These are phyloP conservation scores for Alosa sapidissima DNA, from an alignment of 2,797 vertebrate genomes.

Conservation along the genomic window DNA sequence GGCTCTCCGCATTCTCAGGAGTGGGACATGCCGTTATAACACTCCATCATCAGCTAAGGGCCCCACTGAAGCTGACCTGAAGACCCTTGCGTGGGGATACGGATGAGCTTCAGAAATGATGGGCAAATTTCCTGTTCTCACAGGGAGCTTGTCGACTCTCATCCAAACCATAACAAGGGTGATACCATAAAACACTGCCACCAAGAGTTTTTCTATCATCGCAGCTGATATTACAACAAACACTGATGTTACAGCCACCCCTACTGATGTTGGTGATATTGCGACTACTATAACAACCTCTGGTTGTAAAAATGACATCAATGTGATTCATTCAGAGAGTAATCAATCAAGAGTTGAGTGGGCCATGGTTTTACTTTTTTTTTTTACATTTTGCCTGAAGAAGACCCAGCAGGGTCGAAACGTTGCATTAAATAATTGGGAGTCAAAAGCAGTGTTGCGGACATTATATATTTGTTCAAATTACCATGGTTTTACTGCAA, in stretches of 20 bases:
- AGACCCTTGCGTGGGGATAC: not conserved
- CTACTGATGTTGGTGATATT: not conserved
- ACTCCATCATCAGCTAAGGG: slow-evolving; percentile 11
- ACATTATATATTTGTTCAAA: too few relatives aligned
- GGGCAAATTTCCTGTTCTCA: not conserved
- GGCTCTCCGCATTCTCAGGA: slow-evolving; percentile 25
- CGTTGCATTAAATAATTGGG: too few relatives aligned
- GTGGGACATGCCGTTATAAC: slow-evolving; percentile 28
- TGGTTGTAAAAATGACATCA: not conserved
- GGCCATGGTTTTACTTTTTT: not conserved
- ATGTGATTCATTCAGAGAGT: not conserved
- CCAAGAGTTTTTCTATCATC: not conserved
- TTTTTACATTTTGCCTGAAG: too few relatives aligned
- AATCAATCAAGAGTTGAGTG: not conserved
- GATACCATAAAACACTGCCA: slow-evolving; percentile 8
- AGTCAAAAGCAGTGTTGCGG: too few relatives aligned
- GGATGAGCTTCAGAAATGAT: slow-evolving; percentile 17
- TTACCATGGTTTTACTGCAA: not conserved
- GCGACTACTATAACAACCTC: not conserved
- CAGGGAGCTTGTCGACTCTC: not conserved
- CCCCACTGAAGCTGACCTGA: not conserved
- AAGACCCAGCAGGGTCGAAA: too few relatives aligned
- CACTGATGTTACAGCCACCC: not conserved
- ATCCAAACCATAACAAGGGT: not conserved
- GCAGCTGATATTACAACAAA: slow-evolving; percentile 12